Base-by-base conservation (phyloP, 64 coral and sea anemone species). In the Anthopleura sola region DNA sequence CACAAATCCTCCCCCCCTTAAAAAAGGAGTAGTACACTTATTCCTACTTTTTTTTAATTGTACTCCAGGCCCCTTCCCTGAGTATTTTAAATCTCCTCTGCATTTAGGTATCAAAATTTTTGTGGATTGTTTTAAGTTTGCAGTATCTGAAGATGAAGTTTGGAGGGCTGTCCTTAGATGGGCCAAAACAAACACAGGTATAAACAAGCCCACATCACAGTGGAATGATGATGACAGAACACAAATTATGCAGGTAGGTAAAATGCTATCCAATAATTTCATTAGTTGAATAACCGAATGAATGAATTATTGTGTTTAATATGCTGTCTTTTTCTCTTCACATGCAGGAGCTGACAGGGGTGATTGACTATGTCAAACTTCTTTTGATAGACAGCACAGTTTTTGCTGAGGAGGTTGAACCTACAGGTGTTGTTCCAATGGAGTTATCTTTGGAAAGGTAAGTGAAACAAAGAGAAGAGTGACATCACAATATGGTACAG, bases 391-490 rank as follows among this genome's bases (percentile, higher is more conserved):
- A 99, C n/a, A 99, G 96, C 36, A 75, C 78, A 53, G 92, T 99
- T 31, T 99, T 94, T 92, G 96, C 96, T n/a, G 96, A 99, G 75
- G 92, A 99, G 53, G 90, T 99, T 21, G 96, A 99, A 18, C 96
- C 96, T 0, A 99, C 96, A 46, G 96, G 96, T 78, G 93, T 89
- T 19, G 96, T 99, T 7, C 96, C 96, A 15, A 99, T 99, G 92
- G 96, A 99, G 60, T 86, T 99, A 4, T 99, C 96, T 28, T 88
- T 99, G 10, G 92, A 99, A 84, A 94, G 96, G 96, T 99, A 85
- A 21, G 62, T 34, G 17, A 18, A 33, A 71, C 29, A 31, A 31
- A 71, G 13, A 71, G 58, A 44, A 44, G n/a, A n/a, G n/a, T n/a
- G n/a, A n/a, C n/a, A n/a, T n/a, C 9, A 44, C 40, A 44, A 44